These are phyloP conservation scores for Galerucella calmariensis DNA, from an alignment of 2,888 invertebrate species.

Conservation along the genomic window DNA sequence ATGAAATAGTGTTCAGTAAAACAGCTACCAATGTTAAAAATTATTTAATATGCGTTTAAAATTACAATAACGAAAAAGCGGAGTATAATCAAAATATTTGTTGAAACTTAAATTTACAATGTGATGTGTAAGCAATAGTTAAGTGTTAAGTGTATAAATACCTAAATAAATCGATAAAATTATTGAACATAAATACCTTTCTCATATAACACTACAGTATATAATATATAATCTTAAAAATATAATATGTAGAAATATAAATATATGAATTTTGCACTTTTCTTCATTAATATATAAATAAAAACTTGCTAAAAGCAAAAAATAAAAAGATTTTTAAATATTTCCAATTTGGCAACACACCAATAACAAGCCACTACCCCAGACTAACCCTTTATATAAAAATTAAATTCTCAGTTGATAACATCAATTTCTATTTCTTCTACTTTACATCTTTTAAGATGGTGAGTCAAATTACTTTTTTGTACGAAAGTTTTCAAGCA, in stretches of 20 bases:
- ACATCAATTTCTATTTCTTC: neutral
- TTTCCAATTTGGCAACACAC: neutral
- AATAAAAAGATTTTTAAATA: no score
- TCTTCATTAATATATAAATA: no score
- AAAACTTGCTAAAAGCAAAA: no score
- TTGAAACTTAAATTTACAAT: neutral
- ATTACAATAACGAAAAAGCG: neutral
- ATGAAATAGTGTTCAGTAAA: neutral
- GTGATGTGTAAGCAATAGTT: neutral
- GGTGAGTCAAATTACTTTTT: slow-evolving; percentile 25
- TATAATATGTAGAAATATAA: neutral
- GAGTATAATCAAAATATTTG: neutral
- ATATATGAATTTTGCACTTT: neutral
- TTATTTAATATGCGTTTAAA: neutral
- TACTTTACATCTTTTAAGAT: slow-evolving; percentile 19
- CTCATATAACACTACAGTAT: neutral
- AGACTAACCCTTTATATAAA: neutral
- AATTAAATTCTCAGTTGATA: neutral
- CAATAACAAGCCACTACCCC: neutral
- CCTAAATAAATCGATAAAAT: no score
- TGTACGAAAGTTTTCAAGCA: slow-evolving; percentile 24
- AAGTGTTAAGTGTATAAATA: neutral
- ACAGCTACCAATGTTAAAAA: neutral
- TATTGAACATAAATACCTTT: neutral
- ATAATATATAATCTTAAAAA: neutral